Conservation (phyloP, 1,140 invertebrate species). For the Pteromalus puparum region DNA sequence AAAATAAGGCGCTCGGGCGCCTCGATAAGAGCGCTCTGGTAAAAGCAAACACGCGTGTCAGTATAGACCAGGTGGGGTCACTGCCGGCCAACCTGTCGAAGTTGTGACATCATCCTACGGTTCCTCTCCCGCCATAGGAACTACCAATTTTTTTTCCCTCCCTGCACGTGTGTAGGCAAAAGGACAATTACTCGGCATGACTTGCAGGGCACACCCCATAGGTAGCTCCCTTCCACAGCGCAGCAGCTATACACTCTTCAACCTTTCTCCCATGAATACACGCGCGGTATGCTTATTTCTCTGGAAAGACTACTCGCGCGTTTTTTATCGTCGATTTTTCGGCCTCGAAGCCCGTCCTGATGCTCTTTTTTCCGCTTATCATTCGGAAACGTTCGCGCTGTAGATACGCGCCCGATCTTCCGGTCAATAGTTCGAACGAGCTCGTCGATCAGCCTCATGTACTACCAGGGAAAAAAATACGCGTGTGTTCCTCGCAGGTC, state of each 20-base stretch:
- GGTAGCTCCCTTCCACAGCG: background rate
- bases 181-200: constrained; percentile 71
- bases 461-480: background rate
- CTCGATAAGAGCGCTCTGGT: constrained; percentile 29
- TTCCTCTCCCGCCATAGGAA: constrained; percentile 3
- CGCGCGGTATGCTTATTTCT: constrained; percentile 2
- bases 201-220: constrained; percentile 66
- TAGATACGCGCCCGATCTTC: background rate
- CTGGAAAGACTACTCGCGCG: background rate
- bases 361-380: constrained; percentile 21
- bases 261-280: constrained; percentile 31
- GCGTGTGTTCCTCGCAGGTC: background rate
- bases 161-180: constrained; percentile 14
- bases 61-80: constrained; percentile 51
- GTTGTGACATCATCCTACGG: constrained; percentile 48
- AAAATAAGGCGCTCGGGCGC: constrained; percentile 12
- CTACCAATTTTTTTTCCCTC: constrained; percentile 43
- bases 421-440: background rate
- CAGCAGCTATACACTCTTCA: background rate
- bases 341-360: background rate
- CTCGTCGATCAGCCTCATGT: background rate
- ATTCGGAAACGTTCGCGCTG: background rate
- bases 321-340: constrained; percentile 27
- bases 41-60: constrained; percentile 39
- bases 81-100: constrained; percentile 36